Evolutionary conservation across 2,113 vertebrate genomes (phyloP).

Genomic region (Turdus rufiventris): DNA sequence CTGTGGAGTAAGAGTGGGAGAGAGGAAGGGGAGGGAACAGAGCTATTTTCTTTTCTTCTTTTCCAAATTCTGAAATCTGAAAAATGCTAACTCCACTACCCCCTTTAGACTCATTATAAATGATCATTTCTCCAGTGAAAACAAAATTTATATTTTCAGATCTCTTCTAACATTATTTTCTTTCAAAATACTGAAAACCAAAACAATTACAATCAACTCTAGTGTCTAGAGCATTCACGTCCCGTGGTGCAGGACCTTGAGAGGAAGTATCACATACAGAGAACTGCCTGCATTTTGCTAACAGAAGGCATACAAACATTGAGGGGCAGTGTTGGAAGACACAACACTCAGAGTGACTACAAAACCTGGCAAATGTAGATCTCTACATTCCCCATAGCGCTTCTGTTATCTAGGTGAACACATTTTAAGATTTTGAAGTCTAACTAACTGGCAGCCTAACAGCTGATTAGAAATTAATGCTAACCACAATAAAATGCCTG

Average conservation of each 20-base stretch:
- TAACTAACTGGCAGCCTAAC: background rate
- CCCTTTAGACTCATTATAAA: background rate
- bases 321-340: background rate
- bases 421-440: background rate
- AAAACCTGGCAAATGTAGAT: background rate
- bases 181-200: background rate
- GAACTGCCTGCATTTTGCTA: background rate
- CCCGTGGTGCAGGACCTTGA: background rate
- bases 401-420: background rate
- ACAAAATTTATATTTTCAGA: background rate
- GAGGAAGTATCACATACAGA: background rate
- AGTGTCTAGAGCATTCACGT: background rate
- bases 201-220: background rate
- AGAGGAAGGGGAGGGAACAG: background rate
- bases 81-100: background rate
- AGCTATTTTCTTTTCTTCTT: background rate
- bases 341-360: background rate
- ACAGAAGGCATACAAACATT: background rate
- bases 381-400: background rate
- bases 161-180: background rate
- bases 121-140: background rate
- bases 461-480: background rate
- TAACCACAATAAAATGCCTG: background rate
- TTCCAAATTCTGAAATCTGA: background rate
- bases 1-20: background rate